These are phyloP conservation scores for Apis dorsata DNA, from an alignment of 1,140 invertebrate species.

Conservation along the genomic window DNA sequence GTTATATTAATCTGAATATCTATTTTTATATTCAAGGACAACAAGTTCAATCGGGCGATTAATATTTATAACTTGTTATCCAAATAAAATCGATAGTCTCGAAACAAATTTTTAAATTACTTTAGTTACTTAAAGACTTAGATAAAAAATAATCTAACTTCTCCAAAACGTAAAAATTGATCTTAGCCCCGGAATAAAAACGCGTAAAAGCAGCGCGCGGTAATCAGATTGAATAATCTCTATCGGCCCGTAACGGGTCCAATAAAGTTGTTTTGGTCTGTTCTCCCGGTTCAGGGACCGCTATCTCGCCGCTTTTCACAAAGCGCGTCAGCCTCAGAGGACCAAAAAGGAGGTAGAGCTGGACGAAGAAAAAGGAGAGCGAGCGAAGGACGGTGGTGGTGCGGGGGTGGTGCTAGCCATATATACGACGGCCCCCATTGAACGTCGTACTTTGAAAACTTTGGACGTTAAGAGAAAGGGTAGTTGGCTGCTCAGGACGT, in stretches of 20 bases:
- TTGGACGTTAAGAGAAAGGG: conserved; percentile 79
- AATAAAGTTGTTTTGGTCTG: conserved; percentile 56
- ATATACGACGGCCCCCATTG: conserved; percentile 73
- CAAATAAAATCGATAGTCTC: too few species aligned
- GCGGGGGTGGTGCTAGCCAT: conserved; percentile 51
- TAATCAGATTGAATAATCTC: conserved; percentile 40
- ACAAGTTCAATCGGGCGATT: too few species aligned
- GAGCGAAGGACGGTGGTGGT: conserved; percentile 38
- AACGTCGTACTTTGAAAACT: conserved; percentile 80
- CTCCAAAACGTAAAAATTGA: too few species aligned
- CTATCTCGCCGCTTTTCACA: conserved; percentile 69
- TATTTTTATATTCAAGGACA: too few species aligned
- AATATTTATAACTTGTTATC: too few species aligned
- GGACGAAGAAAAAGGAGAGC: conserved; percentile 62
- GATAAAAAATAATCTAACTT: too few species aligned
- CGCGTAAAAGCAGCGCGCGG: background rate
- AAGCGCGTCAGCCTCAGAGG: conserved; percentile 67
- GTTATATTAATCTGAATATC: too few species aligned
- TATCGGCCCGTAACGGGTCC: background rate
- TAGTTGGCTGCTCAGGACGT: conserved; percentile 74
- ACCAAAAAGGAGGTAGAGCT: conserved; percentile 12
- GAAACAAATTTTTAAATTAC: too few species aligned
- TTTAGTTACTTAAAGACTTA: too few species aligned
- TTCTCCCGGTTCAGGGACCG: conserved; percentile 39
- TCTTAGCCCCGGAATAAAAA: background rate